Percentiles rank a stretch among this genome's conserved stretches.
These are phyloP conservation scores for Thecocarcelia acutangulata DNA, from an alignment of 2,888 invertebrate genomes.

Conservation along the genomic window DNA sequence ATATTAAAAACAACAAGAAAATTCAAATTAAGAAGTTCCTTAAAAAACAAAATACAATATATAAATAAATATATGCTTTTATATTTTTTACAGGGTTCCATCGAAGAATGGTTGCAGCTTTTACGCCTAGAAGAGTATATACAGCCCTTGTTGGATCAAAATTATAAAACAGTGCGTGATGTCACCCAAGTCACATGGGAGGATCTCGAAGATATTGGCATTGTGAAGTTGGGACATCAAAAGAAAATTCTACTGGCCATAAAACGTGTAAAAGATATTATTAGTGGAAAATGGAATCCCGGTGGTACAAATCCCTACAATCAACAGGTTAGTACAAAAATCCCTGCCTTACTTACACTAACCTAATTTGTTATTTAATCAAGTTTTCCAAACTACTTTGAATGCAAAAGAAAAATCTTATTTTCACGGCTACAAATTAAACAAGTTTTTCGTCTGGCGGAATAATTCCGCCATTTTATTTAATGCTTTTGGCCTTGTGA, in stretches of 20 bases:
- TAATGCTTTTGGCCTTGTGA: too few species aligned
- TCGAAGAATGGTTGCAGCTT: conserved; percentile 96
- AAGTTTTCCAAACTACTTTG: too few species aligned
- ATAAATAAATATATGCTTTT: neutral
- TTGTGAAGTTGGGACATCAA: conserved; percentile 96
- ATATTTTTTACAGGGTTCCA: conserved; percentile 86
- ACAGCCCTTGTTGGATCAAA: conserved; percentile 93
- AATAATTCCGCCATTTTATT: too few species aligned
- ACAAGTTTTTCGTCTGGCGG: too few species aligned
- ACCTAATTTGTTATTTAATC: neutral
- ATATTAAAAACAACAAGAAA: too few species aligned
- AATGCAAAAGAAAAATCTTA: too few species aligned
- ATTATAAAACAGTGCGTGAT: conserved; percentile 95
- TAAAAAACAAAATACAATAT: too few species aligned
- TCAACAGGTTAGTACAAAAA: conserved; percentile 77
- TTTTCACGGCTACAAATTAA: too few species aligned
- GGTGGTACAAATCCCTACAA: conserved; percentile 79
- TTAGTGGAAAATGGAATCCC: conserved; percentile 88
- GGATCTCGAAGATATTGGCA: conserved; percentile 98
- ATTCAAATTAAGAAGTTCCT: too few species aligned
- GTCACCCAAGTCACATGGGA: conserved; percentile 98
- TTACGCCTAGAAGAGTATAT: conserved; percentile 96
- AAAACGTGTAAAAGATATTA: conserved; percentile 96
- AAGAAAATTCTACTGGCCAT: conserved; percentile 98
- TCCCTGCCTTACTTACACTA: too few species aligned